Conservation (phyloP, 2,113 vertebrate species). For the Murina feae region DNA sequence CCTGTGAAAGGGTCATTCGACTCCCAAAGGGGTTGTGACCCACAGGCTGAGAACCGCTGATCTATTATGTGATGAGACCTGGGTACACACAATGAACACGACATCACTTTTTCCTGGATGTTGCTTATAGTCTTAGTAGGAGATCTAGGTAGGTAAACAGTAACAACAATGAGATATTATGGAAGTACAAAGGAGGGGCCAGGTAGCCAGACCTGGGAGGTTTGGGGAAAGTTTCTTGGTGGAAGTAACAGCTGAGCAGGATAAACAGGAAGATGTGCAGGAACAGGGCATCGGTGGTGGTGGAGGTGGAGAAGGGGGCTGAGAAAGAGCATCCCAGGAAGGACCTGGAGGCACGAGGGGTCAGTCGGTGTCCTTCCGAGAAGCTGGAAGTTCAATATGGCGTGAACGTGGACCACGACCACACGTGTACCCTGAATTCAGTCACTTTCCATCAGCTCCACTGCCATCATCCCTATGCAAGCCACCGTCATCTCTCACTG, state of each 20-base stretch:
- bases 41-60: no score
- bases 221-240: background rate
- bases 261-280: background rate
- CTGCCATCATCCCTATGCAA: rapidly evolving
- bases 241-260: background rate
- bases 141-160: background rate
- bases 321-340: background rate
- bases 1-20: no score
- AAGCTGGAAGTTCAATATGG: background rate
- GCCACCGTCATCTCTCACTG: background rate
- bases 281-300: no score
- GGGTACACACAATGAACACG: background rate
- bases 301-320: background rate
- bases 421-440: background rate
- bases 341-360: no score
- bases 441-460: background rate
- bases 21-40: no score
- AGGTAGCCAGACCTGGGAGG: background rate
- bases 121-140: background rate
- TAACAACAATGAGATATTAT: background rate
- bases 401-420: background rate
- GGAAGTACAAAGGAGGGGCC: background rate
- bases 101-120: background rate
- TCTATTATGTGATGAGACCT: background rate
- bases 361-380: rapidly evolving